phyloP scores from a whole-genome alignment of 92 coral and sea anemone genomes.

The Nematostella vectensis region DNA sequence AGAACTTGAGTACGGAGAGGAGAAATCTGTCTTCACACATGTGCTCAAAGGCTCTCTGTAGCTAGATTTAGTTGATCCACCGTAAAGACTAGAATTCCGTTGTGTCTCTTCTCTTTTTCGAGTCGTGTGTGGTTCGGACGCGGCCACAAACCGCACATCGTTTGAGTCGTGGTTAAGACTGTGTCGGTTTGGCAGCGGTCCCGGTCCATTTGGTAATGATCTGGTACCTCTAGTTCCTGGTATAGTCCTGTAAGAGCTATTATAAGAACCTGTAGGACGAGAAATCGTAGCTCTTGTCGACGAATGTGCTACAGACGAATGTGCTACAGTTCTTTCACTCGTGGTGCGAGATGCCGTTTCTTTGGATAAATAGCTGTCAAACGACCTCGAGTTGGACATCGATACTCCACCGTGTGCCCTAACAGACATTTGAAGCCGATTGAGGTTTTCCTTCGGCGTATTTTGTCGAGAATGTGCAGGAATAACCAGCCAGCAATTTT shows the following conservation, averaged over 20 bases:
- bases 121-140: no score
- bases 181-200: slow-evolving; percentile 35
- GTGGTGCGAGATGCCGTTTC: slow-evolving; percentile 2
- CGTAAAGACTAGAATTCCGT: background rate
- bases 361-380: slow-evolving; percentile 2
- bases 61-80: no score
- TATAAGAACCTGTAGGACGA: background rate
- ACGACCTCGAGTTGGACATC: slow-evolving; percentile 12
- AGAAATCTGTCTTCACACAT: no score
- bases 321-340: slow-evolving; percentile 7
- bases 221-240: slow-evolving; percentile 1
- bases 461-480: background rate
- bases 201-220: slow-evolving; percentile 49
- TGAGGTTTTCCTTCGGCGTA: background rate
- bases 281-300: slow-evolving; percentile 4
- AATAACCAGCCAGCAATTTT: background rate
- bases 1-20: no score
- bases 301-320: slow-evolving; percentile 4
- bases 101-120: slow-evolving; percentile 3
- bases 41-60: no score
- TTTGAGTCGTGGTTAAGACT: background rate
- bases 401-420: slow-evolving; percentile 20
- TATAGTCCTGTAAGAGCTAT: background rate
- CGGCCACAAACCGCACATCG: slow-evolving; percentile 13
- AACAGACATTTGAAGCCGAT: slow-evolving; percentile 17